Conservation (phyloP, 2,888 invertebrate species). For the Lithophane ornitopus region DNA sequence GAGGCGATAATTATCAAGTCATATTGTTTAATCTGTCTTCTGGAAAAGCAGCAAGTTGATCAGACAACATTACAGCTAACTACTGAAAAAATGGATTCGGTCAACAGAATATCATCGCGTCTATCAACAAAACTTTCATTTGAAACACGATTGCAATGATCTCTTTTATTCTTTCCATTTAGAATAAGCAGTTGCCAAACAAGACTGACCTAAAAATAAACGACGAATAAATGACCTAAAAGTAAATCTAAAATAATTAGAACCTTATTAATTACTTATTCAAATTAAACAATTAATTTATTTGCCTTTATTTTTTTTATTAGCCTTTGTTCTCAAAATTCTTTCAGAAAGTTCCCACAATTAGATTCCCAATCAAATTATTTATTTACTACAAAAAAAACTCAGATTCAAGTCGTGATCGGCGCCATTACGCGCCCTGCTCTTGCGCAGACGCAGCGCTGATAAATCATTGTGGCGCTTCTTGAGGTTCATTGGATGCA, state of each 20-base stretch:
- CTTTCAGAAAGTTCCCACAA: constrained; percentile 63
- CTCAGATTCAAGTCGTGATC: constrained; percentile 71
- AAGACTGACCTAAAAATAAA: background rate
- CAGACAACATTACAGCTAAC: too few species aligned
- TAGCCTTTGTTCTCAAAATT: constrained; percentile 7
- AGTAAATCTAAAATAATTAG: background rate
- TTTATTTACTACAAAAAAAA: constrained; percentile 60
- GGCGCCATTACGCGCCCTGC: constrained; percentile 69
- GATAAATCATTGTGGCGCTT: constrained; percentile 89
- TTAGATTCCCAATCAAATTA: constrained; percentile 58
- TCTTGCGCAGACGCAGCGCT: constrained; percentile 62
- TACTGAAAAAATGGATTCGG: background rate
- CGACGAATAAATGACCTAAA: too few species aligned
- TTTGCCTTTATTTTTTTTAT: too few species aligned
- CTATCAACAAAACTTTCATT: background rate
- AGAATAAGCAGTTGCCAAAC: background rate
- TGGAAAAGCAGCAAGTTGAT: background rate
- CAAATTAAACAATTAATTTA: constrained; percentile 52
- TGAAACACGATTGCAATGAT: background rate
- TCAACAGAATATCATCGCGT: background rate
- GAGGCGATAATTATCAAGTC: background rate
- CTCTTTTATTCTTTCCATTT: background rate
- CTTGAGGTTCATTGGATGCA: constrained; percentile 84
- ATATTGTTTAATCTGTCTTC: background rate
- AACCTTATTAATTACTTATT: constrained; percentile 4